Base-by-base conservation (phyloP, 2,888 invertebrate species). In the Koerneria pararmatus region DNA sequence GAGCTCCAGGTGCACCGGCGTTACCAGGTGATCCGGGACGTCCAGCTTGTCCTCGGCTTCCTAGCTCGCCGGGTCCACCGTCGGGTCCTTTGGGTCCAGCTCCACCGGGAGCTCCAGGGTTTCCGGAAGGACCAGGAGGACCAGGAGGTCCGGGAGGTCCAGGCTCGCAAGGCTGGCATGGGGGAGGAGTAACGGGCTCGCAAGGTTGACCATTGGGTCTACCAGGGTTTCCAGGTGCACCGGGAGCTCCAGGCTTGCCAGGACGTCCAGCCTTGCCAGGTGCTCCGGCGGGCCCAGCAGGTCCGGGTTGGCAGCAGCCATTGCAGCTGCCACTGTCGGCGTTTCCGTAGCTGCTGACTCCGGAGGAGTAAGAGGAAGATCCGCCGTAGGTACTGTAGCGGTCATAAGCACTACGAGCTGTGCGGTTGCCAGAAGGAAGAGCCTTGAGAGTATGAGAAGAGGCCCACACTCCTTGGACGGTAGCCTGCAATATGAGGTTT, bases 161-260 rank as follows among this genome's bases (percentile, higher is more conserved):
- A 41, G 64, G 71, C 58, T 81, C 80, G 74, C 81, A 82, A 41
- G 80, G 81, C 69, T 78, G 76, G 76, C 82, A 82, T 60, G 82
- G 82, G 65, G 82, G 80, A 63, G 80, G 80, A 53, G 82, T 82
- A 68, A 80, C 71, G 58, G 82, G 81, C 69, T 75, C 76, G 71
- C 78, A 78, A 65, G 78, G 77, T 73, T 74, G 72, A 72, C 73
- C 71, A 66, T 78, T 76, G 62, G 80, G 80, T 64, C 80, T 74
- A 67, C 80, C 80, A 63, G 80, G 80, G 69, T 79, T 80, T 70
- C 81, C 81, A 59, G 80, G 80, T 51, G 78, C 73, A 68, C 81
- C 81, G 31, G 80, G 79, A 59, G 81, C 77, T 71, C 80, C 80
- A 57, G 79, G 80, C 71, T 76, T 78, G 69, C 80, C 81, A 60